A percentile compares a stretch with the other conserved stretches of the same genome.
phyloP scores from a whole-genome alignment of 2,888 invertebrate species.

The Chrysodeixis includens region DNA sequence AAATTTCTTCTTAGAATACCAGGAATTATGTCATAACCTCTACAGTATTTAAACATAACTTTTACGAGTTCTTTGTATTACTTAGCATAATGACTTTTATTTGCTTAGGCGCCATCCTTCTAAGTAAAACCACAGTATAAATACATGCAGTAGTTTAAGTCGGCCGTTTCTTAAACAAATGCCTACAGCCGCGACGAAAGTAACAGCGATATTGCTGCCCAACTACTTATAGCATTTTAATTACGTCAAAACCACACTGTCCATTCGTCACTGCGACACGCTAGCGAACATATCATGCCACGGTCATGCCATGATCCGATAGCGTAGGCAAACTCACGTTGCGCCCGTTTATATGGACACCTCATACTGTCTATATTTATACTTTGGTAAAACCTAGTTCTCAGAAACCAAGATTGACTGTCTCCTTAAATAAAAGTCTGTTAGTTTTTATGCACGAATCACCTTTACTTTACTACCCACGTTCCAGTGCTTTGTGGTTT shows the following conservation, averaged over 20 bases:
- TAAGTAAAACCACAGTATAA: slow-evolving; percentile 36
- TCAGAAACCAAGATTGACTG: slow-evolving; percentile 22
- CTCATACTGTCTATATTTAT: too few species aligned
- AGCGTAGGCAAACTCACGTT: too few species aligned
- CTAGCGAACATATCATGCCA: too few species aligned
- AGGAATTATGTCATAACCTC: neutral
- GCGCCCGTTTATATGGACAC: too few species aligned
- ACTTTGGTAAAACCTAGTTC: slow-evolving; percentile 43
- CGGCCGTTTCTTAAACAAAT: too few species aligned
- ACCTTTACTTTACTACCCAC: slow-evolving; percentile 56
- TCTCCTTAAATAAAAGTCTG: slow-evolving; percentile 12
- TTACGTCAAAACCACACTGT: too few species aligned
- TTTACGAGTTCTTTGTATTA: neutral
- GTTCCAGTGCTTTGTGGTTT: slow-evolving; percentile 69
- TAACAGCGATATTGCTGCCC: too few species aligned
- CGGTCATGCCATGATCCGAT: too few species aligned
- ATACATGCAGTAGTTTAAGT: too few species aligned
- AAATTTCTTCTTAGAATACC: neutral
- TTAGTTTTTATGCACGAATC: slow-evolving; percentile 27
- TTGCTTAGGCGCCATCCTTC: slow-evolving; percentile 7
- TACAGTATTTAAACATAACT: neutral
- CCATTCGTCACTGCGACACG: too few species aligned
- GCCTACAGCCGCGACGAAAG: too few species aligned
- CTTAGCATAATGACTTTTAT: slow-evolving; percentile 10
- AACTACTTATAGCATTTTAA: too few species aligned